phyloP scores from a whole-genome alignment of 1,140 invertebrate genomes.

The Solenopsis fugax region DNA sequence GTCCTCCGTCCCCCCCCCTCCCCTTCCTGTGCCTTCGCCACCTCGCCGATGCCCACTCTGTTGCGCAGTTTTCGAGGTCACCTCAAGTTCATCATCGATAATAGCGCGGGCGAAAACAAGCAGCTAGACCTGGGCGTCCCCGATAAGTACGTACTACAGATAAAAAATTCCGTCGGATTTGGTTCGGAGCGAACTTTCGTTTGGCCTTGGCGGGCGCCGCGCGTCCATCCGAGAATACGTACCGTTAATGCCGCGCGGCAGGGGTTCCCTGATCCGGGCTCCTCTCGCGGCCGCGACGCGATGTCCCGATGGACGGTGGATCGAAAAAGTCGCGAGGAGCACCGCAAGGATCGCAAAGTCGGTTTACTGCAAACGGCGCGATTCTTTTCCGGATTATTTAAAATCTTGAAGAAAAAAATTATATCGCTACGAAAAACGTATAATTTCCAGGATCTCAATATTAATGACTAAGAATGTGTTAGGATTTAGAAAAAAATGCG shows the following conservation, averaged over 20 bases:
- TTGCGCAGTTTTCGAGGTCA: conserved; percentile 85
- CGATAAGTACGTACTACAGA: conserved; percentile 81
- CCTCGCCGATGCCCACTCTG: conserved; percentile 53
- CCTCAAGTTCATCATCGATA: conserved; percentile 86
- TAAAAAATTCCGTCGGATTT: conserved; percentile 78
- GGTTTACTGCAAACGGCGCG: background rate
- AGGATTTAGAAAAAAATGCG: background rate
- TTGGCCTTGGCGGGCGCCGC: conserved; percentile 76
- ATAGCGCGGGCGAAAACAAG: conserved; percentile 85
- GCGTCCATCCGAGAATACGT: conserved; percentile 52
- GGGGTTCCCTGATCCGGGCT: conserved; percentile 41
- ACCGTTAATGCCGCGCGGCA: conserved; percentile 42
- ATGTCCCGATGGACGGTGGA: conserved; percentile 19
- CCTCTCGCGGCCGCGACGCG: background rate
- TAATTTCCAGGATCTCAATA: background rate
- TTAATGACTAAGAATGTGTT: background rate
- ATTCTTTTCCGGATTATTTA: background rate
- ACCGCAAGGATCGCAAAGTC: background rate
- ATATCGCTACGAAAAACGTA: background rate
- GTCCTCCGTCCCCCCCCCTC: background rate
- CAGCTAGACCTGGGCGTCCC: conserved; percentile 83
- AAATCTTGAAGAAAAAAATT: background rate
- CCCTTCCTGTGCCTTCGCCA: conserved; percentile 3
- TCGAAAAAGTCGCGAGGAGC: background rate
- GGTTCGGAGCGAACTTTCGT: conserved; percentile 76